Evolutionary conservation across 2,113 vertebrate genomes (phyloP).

Genomic region (Channa maculata): DNA sequence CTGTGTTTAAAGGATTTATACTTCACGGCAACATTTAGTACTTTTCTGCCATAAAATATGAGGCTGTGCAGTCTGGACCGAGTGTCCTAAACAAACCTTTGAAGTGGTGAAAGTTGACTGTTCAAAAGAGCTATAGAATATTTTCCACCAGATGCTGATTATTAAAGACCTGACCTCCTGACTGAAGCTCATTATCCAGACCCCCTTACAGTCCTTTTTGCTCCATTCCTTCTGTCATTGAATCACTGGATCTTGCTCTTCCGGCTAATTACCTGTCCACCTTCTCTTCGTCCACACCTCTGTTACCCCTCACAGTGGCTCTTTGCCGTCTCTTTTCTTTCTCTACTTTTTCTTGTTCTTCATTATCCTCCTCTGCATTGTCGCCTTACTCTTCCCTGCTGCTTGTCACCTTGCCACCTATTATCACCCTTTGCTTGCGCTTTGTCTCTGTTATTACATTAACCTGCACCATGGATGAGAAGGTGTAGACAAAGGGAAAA

Average conservation of each 20-base stretch:
- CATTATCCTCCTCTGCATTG: not conserved
- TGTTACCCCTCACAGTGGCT: constrained; percentile 16
- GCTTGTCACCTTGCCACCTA: not conserved
- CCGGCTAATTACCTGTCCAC: constrained; percentile 61
- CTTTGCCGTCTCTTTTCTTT: not conserved
- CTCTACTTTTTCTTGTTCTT: constrained; percentile 7
- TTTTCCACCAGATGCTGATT: constrained; percentile 30
- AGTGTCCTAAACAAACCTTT: constrained; percentile 7
- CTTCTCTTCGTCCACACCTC: constrained; percentile 20
- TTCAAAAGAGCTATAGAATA: not conserved
- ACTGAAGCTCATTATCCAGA: constrained; percentile 55
- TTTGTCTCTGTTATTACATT: not conserved
- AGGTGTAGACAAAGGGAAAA: no score
- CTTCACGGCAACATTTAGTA: not conserved
- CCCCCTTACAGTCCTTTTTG: constrained; percentile 21
- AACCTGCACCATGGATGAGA: constrained; percentile 9
- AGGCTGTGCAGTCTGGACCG: not conserved
- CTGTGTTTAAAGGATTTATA: not conserved
- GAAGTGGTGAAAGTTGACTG: not conserved
- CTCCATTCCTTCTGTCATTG: not conserved
- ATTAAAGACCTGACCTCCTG: constrained; percentile 26
- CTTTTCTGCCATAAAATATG: not conserved
- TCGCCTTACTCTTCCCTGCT: constrained; percentile 6
- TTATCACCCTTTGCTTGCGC: not conserved
- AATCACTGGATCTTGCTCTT: constrained; percentile 35